These are phyloP conservation scores for Hirundo rustica DNA, from an alignment of 2,797 vertebrate genomes.

Conservation along the genomic window DNA sequence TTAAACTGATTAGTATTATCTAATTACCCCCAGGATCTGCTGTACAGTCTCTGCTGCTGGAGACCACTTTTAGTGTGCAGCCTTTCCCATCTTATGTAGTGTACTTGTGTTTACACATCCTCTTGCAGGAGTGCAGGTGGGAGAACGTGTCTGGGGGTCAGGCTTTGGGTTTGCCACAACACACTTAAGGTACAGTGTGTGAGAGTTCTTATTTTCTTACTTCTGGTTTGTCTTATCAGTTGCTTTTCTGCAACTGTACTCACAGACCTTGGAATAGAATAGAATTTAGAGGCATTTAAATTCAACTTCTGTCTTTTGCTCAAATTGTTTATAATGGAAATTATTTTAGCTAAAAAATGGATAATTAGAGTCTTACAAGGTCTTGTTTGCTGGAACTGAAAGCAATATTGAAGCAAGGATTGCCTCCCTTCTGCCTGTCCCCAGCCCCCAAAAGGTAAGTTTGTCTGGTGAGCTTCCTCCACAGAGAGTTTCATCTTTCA, in stretches of 20 bases:
- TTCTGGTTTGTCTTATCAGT: background rate
- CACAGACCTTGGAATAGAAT: background rate
- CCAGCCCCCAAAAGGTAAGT: background rate
- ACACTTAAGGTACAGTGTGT: accelerated
- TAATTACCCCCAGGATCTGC: background rate
- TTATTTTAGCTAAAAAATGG: background rate
- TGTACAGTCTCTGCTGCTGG: background rate
- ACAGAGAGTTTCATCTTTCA: background rate
- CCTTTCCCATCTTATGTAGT: background rate
- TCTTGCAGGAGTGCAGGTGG: background rate
- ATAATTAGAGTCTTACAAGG: background rate
- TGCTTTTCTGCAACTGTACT: background rate
- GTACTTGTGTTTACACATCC: background rate
- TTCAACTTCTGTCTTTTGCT: background rate
- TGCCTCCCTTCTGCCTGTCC: background rate
- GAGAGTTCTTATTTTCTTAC: background rate
- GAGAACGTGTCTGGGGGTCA: accelerated
- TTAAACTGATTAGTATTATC: background rate
- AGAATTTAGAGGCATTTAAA: background rate
- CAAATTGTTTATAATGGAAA: background rate
- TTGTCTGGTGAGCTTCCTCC: background rate
- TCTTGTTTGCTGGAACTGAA: background rate
- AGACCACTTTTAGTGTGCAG: background rate
- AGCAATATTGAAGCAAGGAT: background rate
- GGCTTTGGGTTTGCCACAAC: background rate